Conservation (phyloP, 2,888 invertebrate genomes). For the Drosophila recens region DNA sequence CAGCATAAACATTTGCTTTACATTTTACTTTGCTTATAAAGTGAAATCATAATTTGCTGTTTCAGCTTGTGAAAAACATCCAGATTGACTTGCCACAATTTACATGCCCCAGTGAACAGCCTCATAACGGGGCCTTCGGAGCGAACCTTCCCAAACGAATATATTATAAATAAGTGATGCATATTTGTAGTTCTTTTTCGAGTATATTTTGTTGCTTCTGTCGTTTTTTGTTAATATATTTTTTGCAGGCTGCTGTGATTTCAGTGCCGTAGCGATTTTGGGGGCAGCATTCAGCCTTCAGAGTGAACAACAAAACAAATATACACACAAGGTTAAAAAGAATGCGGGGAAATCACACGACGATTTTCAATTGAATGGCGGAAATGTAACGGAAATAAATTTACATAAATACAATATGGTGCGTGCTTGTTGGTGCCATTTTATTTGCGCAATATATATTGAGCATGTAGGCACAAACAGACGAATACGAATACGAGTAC, state of each 20-base stretch:
- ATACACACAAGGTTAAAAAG: constrained; percentile 40
- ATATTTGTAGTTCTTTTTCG: constrained; percentile 63
- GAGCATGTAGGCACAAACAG: constrained; percentile 37
- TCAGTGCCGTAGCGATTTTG: constrained; percentile 16
- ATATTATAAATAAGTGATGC: constrained; percentile 49
- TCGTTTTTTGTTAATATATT: constrained; percentile 32
- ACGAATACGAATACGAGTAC: constrained; percentile 1
- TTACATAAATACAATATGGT: constrained; percentile 81
- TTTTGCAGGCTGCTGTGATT: constrained; percentile 50
- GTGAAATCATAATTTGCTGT: constrained; percentile 44
- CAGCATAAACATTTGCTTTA: not conserved
- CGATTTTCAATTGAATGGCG: constrained; percentile 80
- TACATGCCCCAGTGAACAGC: constrained; percentile 34
- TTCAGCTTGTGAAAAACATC: constrained; percentile 31
- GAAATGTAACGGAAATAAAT: constrained; percentile 83
- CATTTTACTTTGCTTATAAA: constrained; percentile 17
- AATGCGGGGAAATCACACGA: constrained; percentile 72
- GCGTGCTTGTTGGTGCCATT: constrained; percentile 78
- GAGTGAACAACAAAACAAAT: constrained; percentile 42
- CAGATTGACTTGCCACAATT: constrained; percentile 58
- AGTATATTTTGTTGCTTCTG: constrained; percentile 1
- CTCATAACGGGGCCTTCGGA: constrained; percentile 18
- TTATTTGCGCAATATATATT: constrained; percentile 74
- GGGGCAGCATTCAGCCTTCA: constrained; percentile 13
- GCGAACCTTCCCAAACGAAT: constrained; percentile 29